phyloP scores from a whole-genome alignment of 2,888 invertebrate species.

The Melinaea menophilus region DNA sequence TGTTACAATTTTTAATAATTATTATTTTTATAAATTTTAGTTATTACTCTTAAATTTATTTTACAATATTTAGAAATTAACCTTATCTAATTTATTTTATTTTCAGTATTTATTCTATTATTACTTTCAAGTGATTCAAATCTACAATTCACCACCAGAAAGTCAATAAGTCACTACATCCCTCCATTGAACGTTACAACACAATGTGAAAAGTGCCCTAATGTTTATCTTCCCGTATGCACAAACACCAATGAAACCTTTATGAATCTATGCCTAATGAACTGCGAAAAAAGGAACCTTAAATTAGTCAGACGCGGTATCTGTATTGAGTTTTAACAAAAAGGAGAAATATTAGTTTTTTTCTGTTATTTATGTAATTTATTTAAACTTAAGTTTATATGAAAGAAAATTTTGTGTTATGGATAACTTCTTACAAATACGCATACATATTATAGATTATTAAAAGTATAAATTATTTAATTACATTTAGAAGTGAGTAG shows the following conservation, averaged over 20 bases:
- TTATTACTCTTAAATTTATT: too few species aligned
- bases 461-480: too few species aligned
- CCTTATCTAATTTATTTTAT: not conserved
- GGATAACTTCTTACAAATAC: too few species aligned
- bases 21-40: too few species aligned
- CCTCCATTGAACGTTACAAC: constrained; percentile 29
- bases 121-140: constrained; percentile 8
- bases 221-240: constrained; percentile 44
- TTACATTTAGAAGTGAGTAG: too few species aligned
- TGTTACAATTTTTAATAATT: too few species aligned
- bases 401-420: too few species aligned
- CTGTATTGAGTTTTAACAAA: constrained; percentile 34
- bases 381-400: too few species aligned
- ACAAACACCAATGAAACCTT: constrained; percentile 36
- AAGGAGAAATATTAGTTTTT: too few species aligned
- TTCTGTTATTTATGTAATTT: too few species aligned
- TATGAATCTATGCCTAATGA: constrained; percentile 38
- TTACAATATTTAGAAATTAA: too few species aligned
- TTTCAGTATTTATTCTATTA: constrained; percentile 17
- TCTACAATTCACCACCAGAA: constrained; percentile 16
- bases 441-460: too few species aligned
- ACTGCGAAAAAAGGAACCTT: constrained; percentile 29
- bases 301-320: constrained; percentile 32
- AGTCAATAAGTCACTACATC: constrained; percentile 16
- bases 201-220: constrained; percentile 35